Conservation (phyloP, 2,797 vertebrate species). For the Luscinia luscinia region DNA sequence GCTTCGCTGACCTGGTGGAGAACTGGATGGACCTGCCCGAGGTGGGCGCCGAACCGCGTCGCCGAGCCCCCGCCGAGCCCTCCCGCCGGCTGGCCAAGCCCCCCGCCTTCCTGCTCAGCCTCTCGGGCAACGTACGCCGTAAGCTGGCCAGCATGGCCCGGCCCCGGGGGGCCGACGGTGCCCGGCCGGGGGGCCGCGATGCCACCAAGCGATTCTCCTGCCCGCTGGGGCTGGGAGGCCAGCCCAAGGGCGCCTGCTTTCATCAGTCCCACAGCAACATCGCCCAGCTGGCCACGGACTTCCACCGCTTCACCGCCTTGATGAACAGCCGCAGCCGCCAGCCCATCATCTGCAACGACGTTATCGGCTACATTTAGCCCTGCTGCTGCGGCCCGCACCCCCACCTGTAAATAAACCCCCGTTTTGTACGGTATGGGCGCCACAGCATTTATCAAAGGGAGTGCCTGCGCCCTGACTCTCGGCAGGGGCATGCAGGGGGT, state of each 20-base stretch:
- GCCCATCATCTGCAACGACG: conserved; percentile 95
- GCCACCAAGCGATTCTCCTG: conserved; percentile 89
- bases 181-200: conserved; percentile 51
- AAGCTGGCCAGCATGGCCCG: conserved; percentile 87
- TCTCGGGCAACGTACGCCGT: conserved; percentile 85
- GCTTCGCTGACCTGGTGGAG: conserved; percentile 96
- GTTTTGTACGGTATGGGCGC: not conserved
- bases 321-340: conserved; percentile 96
- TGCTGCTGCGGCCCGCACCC: not conserved
- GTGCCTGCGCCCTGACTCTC: not conserved
- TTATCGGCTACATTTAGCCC: conserved; percentile 92
- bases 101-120: conserved; percentile 89
- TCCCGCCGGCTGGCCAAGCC: conserved; percentile 85
- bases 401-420: conserved; percentile 67
- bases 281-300: conserved; percentile 85
- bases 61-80: conserved; percentile 70
- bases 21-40: conserved; percentile 99
- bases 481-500: rapidly evolving
- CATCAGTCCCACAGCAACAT: conserved; percentile 91
- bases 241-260: conserved; percentile 85
- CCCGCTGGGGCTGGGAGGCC: conserved; percentile 83
- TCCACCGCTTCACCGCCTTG: conserved; percentile 87
- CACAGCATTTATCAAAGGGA: not conserved
- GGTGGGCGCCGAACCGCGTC: conserved; percentile 79
- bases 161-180: conserved; percentile 67